Base-by-base conservation (phyloP, 1,140 invertebrate genomes). In the Vollenhovia emeryi region DNA sequence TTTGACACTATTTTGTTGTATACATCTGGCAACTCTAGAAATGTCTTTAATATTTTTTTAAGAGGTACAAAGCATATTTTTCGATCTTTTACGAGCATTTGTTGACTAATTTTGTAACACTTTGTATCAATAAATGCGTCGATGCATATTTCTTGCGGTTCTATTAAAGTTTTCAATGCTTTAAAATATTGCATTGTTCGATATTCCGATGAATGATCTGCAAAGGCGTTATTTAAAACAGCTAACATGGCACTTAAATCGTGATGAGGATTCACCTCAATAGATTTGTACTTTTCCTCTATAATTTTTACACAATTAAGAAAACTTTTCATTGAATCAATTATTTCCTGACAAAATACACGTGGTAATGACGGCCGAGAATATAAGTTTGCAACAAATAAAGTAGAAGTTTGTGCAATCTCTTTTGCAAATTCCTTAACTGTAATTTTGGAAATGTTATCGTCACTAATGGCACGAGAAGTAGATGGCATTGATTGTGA, bases 321-420 rank as follows among this genome's bases (percentile, higher is more conserved):
- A 11, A 24, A 27, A 45, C 0, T 3, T 75, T 11, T 75, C 3
- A n/a, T 43, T 57, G 15, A 59, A 6, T 75, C 3, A 0, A 75
- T 75, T 8, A 75, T 59, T 59, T 43, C 55, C 6, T 75, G 36
- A 75, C 52, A 75, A 57, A 74, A 40, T 27, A 11, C 8, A 59
- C 15, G 73, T 5, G 52, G 24, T 30, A 73, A 36, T 18, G 33
- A 75, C 9, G 33, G 30, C 24, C 50, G n/a, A 55, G n/a, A 40
- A n/a, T 75, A 75, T 75, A 75, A 75, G 2, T 11, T 59, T 27
- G 24, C 52, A 9, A 75, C 36, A 75, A 75, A 59, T 59, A 75
- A 59, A 18, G 36, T 1, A 0, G 73, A 75, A 75, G 1, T n/a
- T 3, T 43, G 1, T 59, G 52, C n/a, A 1, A 75, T 15, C 1